Conservation (phyloP, 2,113 vertebrate genomes). For the Leucoraja erinaceus region DNA sequence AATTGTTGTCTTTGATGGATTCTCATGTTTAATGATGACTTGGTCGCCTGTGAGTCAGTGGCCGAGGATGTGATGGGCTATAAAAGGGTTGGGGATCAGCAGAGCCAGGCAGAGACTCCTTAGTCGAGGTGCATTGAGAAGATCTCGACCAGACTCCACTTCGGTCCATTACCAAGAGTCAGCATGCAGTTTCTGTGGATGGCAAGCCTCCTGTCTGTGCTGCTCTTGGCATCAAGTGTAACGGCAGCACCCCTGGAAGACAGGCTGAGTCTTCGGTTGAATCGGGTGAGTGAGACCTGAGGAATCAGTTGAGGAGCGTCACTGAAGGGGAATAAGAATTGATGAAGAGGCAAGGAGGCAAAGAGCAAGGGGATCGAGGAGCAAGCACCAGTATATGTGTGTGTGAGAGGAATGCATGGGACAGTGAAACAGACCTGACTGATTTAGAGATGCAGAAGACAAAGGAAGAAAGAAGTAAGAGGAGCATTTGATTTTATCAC, state of each 20-base stretch:
- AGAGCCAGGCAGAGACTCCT: conserved; percentile 34
- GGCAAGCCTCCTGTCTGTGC: conserved; percentile 60
- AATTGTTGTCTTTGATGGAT: conserved; percentile 25
- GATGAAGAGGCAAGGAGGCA: background rate
- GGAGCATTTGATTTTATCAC: background rate
- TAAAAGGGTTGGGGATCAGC: conserved; percentile 60
- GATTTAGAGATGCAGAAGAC: background rate
- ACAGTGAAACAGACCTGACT: background rate
- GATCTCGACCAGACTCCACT: background rate
- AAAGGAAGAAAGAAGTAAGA: background rate
- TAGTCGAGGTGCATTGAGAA: background rate
- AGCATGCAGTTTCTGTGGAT: conserved; percentile 64
- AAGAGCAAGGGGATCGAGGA: background rate
- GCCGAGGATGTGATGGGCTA: conserved; percentile 50
- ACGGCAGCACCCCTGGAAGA: conserved; percentile 69
- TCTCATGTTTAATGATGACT: conserved; percentile 25
- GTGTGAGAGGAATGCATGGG: no score
- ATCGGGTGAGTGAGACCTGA: conserved; percentile 62
- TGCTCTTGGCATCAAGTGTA: conserved; percentile 68
- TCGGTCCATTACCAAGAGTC: conserved; percentile 41
- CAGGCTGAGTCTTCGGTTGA: conserved; percentile 55
- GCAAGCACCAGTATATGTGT: no score
- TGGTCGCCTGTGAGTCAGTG: conserved; percentile 54
- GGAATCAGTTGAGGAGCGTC: background rate
- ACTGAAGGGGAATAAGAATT: background rate